These are phyloP conservation scores for Okamejei kenojei DNA, from an alignment of 2,797 vertebrate species.

Conservation along the genomic window DNA sequence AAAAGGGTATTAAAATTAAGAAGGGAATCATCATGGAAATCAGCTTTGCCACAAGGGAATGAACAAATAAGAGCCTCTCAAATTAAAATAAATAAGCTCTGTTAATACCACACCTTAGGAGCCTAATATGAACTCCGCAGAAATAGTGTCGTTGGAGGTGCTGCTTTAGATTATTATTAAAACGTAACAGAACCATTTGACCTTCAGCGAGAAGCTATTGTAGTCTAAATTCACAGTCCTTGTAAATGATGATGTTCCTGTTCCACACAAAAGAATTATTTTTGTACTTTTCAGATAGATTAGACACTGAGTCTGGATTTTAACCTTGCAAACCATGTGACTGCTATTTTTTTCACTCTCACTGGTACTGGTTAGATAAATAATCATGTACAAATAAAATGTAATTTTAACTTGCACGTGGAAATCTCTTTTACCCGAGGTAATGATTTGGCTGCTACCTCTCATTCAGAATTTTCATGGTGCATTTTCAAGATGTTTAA, in stretches of 20 bases:
- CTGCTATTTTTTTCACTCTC: not conserved
- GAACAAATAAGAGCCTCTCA: slow-evolving; percentile 89
- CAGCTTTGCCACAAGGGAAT: slow-evolving; percentile 89
- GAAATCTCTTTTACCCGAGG: not conserved
- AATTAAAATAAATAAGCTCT: slow-evolving; percentile 98
- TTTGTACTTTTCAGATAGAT: slow-evolving; percentile 29
- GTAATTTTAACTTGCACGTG: not conserved
- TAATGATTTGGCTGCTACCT: no score
- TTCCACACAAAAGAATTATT: slow-evolving; percentile 27
- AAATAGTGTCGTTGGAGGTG: slow-evolving; percentile 65
- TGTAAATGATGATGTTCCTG: slow-evolving; percentile 29
- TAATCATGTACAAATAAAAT: not conserved
- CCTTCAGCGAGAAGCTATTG: slow-evolving; percentile 77
- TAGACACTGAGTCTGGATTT: slow-evolving; percentile 27
- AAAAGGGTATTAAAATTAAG: slow-evolving; percentile 98
- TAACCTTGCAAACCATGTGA: slow-evolving; percentile 3
- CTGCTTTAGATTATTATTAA: slow-evolving; percentile 71
- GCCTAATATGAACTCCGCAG: slow-evolving; percentile 67
- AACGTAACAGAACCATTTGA: slow-evolving; percentile 76
- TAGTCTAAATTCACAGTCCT: slow-evolving; percentile 52
- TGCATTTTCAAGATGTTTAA: not conserved
- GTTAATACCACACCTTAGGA: slow-evolving; percentile 97
- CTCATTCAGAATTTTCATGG: not conserved
- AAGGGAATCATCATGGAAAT: slow-evolving; percentile 95
- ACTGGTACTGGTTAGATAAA: no score